These are phyloP conservation scores for Thaumatotibia leucotreta DNA, from an alignment of 1,140 invertebrate species.

Conservation along the genomic window DNA sequence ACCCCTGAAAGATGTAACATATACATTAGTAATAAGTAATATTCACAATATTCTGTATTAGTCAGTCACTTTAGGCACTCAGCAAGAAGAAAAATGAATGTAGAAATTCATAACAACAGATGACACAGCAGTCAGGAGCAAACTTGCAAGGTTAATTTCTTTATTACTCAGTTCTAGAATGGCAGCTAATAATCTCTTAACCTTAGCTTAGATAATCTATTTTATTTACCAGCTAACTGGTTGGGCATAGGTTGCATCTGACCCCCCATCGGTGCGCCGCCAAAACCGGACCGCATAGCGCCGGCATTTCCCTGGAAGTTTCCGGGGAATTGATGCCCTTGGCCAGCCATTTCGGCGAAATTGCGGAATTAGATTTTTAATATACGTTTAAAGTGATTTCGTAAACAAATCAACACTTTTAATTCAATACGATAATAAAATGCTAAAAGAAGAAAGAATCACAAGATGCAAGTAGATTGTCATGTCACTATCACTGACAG, in stretches of 20 bases:
- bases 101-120: slow-evolving; percentile 5
- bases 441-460: too few relatives aligned
- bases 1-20: slow-evolving; percentile 67
- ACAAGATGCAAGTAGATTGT: too few relatives aligned
- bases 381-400: too few relatives aligned
- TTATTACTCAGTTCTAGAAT: not conserved
- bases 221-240: slow-evolving; percentile 55
- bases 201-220: not conserved
- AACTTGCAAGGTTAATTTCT: not conserved
- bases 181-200: not conserved
- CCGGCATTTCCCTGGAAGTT: slow-evolving; percentile 65
- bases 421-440: too few relatives aligned
- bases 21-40: too few relatives aligned
- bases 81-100: too few relatives aligned
- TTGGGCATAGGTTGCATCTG: slow-evolving; percentile 68
- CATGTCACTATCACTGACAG: too few relatives aligned
- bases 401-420: too few relatives aligned
- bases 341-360: slow-evolving; percentile 52
- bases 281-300: slow-evolving; percentile 64
- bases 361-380: not conserved
- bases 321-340: slow-evolving; percentile 70
- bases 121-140: not conserved
- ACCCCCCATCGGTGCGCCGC: slow-evolving; percentile 57
- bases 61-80: too few relatives aligned
- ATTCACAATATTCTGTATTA: too few relatives aligned